Conservation (phyloP, 1,140 invertebrate genomes). For the Ceratina australensis region DNA sequence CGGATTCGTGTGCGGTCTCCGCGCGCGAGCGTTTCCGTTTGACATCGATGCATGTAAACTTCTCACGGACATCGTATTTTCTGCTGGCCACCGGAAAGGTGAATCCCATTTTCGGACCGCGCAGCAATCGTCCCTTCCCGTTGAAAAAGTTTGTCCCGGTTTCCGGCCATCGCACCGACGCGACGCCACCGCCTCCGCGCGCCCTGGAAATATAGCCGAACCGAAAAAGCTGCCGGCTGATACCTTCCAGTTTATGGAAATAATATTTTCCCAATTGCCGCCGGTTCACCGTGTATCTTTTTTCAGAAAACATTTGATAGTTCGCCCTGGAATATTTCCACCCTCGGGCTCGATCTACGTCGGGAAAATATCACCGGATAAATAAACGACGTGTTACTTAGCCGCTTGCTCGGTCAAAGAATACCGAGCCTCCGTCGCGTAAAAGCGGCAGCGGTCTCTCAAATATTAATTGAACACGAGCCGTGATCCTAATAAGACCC, state of each 20-base stretch:
- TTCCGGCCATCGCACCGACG: constrained; percentile 13
- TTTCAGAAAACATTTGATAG: not conserved
- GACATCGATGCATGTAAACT: not conserved
- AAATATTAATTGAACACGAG: too few species aligned
- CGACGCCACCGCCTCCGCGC: too few species aligned
- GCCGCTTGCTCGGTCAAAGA: too few species aligned
- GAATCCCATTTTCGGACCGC: constrained; percentile 40
- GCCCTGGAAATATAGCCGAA: not conserved
- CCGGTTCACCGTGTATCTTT: too few species aligned
- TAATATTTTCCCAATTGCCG: constrained; percentile 30
- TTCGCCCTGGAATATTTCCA: too few species aligned
- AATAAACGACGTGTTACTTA: constrained; percentile 25
- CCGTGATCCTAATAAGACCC: too few species aligned
- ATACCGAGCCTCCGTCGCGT: too few species aligned
- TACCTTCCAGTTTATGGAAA: constrained; percentile 7
- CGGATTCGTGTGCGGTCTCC: constrained; percentile 37
- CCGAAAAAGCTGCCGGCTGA: not conserved
- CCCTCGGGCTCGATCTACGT: not conserved
- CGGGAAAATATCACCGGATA: constrained; percentile 1
- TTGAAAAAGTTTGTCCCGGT: constrained; percentile 31
- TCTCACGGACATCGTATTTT: constrained; percentile 38
- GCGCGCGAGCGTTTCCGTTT: not conserved
- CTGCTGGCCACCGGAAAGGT: constrained; percentile 20
- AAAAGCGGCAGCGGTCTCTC: too few species aligned
- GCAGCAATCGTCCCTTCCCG: not conserved